Evolutionary conservation across 2,113 vertebrate species (phyloP).

Genomic region (Trichomycterus rosablanca): DNA sequence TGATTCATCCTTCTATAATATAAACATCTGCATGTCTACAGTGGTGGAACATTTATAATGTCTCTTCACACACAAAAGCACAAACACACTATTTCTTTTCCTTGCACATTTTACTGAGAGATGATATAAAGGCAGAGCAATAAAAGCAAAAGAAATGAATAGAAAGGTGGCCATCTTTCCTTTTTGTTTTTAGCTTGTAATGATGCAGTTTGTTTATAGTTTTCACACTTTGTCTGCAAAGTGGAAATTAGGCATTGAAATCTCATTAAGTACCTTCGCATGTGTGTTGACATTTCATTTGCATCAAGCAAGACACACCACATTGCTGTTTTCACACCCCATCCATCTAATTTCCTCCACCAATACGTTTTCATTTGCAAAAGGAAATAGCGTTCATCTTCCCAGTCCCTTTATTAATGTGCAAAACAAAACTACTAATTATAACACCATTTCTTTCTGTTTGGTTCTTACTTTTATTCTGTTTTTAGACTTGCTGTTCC

Average conservation of each 20-base stretch:
- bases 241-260: conserved; percentile 45
- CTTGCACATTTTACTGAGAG: conserved; percentile 1
- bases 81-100: not conserved
- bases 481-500: too few species aligned
- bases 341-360: conserved; percentile 41
- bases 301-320: conserved; percentile 44
- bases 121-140: not conserved
- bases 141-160: not conserved
- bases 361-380: conserved; percentile 15
- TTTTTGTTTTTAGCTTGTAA: conserved; percentile 34
- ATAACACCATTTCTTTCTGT: not conserved
- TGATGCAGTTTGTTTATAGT: conserved; percentile 29
- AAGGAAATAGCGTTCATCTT: conserved; percentile 38
- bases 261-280: conserved; percentile 46
- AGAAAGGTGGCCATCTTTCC: not conserved
- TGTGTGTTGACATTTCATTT: conserved; percentile 51
- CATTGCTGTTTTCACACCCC: conserved; percentile 43
- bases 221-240: conserved; percentile 42
- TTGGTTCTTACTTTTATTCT: not conserved
- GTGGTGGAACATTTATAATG: conserved; percentile 29
- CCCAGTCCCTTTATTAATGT: conserved; percentile 33
- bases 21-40: conserved; percentile 15
- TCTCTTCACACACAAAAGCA: conserved; percentile 9
- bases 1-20: conserved; percentile 31
- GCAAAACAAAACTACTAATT: conserved; percentile 30